Evolutionary conservation across 1,140 invertebrate genomes (phyloP).

Genomic region (Cotesia chilonis): DNA sequence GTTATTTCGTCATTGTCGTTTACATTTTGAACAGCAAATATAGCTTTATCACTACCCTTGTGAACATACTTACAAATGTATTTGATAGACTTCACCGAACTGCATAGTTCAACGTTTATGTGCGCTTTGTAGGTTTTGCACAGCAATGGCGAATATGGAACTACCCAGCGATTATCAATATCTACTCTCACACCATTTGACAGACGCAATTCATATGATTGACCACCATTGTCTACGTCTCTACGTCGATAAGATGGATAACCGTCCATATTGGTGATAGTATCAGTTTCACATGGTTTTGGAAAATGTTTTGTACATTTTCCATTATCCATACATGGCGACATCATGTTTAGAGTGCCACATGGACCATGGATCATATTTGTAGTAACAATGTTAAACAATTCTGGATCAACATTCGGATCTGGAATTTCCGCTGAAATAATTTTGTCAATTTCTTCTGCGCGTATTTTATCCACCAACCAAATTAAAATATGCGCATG

Average conservation of each 20-base stretch:
- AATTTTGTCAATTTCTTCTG: constrained; percentile 33
- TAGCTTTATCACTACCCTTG: constrained; percentile 49
- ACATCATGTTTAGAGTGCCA: too few relatives aligned
- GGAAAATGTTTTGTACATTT: too few relatives aligned
- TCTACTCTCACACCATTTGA: too few relatives aligned
- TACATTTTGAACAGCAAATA: constrained; percentile 37
- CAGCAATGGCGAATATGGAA: constrained; percentile 67
- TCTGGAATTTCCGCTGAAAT: constrained; percentile 42
- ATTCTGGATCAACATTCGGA: constrained; percentile 26
- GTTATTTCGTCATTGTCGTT: constrained; percentile 47
- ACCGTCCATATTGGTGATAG: too few relatives aligned
- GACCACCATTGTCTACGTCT: too few relatives aligned
- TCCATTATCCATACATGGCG: too few relatives aligned
- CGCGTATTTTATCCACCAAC: constrained; percentile 40
- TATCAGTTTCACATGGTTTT: too few relatives aligned
- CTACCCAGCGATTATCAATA: constrained; percentile 46
- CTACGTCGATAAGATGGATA: too few relatives aligned
- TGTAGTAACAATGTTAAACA: constrained; percentile 32
- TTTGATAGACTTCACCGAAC: constrained; percentile 44
- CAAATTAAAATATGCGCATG: constrained; percentile 24
- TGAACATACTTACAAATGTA: constrained; percentile 43
- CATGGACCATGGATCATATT: too few relatives aligned
- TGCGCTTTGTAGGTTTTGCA: constrained; percentile 61
- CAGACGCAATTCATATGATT: too few relatives aligned
- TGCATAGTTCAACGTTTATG: constrained; percentile 51